Evolutionary conservation across 2,113 vertebrate genomes (phyloP), one percentile per base, ranked within the genome.

Genomic region (Pseudorasbora parva): DNA sequence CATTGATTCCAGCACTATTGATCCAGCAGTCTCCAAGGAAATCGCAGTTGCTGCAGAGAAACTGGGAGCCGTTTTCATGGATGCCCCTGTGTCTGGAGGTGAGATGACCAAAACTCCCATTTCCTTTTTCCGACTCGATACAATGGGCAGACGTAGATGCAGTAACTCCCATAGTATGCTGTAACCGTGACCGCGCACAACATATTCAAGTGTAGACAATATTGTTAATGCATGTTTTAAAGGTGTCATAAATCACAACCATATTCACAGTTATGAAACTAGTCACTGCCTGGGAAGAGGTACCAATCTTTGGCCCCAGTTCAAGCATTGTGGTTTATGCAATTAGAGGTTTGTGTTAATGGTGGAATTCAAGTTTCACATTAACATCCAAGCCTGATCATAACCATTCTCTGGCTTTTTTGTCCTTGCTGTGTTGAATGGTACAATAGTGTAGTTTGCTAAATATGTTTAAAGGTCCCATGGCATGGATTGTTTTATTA

Each of bases 1-100:
- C 89, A 98, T 99, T 87, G 98, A 99, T 93, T 99, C 98, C 90
- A 99, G 98, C 92, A 99, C 98, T 88, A 99, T 99, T 87, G 98
- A 99, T 90, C 97, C 98, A 54, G 68, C 94, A 17, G 95, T 99
- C 88, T 97, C 98, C 43, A 99, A 98, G 92, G 96, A 99, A 85
- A 94, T 98, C 93, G 95, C 97, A 47, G 94, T 94, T 85, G 97
- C 95, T 86, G 94, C 95, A 85, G 98, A 99, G 92, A 99, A 97
- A 93, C 96, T 94, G 94, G 98, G 98, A 89, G 97, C 98, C 7
- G 96, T 99, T 89, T 98, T 99, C 87, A 99, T 99, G 98, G 98
- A 99, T 91, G 97, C 97, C 21, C 98, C 98, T 49, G 98, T 99
- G 86, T 99, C 98, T 90, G 98, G 98, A 94, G 98, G 98, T 99